These are phyloP conservation scores for Panopea generosa DNA, from an alignment of 2,888 invertebrate species.

Conservation along the genomic window DNA sequence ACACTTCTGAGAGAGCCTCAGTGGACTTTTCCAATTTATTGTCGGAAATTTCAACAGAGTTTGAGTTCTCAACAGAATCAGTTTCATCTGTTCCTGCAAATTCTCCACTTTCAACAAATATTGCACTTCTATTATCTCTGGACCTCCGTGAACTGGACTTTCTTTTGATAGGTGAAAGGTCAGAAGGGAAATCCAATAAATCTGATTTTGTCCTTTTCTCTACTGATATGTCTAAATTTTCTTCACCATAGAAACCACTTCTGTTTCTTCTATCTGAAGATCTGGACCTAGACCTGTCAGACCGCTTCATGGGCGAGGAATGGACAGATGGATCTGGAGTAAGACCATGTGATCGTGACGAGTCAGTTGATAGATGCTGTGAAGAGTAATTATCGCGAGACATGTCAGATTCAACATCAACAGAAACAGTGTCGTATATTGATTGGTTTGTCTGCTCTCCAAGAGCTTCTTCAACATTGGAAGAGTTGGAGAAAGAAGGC, in stretches of 20 bases:
- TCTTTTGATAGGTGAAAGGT: constrained; percentile 58
- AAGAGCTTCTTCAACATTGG: background rate
- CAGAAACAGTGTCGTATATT: constrained; percentile 15
- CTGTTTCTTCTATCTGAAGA: constrained; percentile 13
- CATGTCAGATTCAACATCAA: background rate
- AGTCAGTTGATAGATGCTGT: background rate
- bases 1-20: background rate
- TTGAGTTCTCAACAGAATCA: background rate
- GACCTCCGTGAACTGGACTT: constrained; percentile 1
- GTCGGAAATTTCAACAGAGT: background rate
- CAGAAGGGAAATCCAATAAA: constrained; percentile 36
- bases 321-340: background rate
- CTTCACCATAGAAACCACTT: constrained; percentile 27
- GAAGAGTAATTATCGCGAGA: background rate
- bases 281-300: background rate
- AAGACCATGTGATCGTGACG: constrained; percentile 11
- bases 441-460: background rate
- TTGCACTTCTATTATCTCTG: constrained; percentile 1
- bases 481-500: constrained; percentile 5
- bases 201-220: background rate
- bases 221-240: background rate
- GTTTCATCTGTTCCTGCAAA: background rate
- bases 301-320: constrained; percentile 40
- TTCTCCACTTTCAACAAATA: constrained; percentile 5
- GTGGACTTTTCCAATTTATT: background rate